Percentiles rank a stretch among this genome's conserved stretches.
Conservation (phyloP, 2,888 invertebrate genomes). For the Globia sparganii region DNA sequence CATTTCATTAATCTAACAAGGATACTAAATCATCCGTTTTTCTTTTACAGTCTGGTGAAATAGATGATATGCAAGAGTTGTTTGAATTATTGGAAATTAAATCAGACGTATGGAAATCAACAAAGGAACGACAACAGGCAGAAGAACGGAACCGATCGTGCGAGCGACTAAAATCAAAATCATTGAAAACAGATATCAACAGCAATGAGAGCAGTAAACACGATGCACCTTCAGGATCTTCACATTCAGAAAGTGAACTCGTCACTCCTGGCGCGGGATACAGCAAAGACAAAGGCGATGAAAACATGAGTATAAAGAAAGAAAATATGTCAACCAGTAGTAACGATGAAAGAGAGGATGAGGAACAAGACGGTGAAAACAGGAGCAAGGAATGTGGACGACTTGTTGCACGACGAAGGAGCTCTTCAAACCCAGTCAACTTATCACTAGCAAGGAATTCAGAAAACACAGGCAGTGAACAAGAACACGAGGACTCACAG, state of each 20-base stretch:
- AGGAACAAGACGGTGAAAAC: conserved; percentile 90
- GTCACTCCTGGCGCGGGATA: conserved; percentile 87
- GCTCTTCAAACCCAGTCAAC: conserved; percentile 95
- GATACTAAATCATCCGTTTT: conserved; percentile 43
- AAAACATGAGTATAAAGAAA: conserved; percentile 88
- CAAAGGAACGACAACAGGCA: conserved; percentile 88
- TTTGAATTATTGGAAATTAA: conserved; percentile 96
- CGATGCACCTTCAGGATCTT: conserved; percentile 88
- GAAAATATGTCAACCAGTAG: conserved; percentile 89
- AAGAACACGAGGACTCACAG: conserved; percentile 89
- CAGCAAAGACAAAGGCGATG: conserved; percentile 87
- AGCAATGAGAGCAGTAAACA: conserved; percentile 90
- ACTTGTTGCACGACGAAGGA: conserved; percentile 91
- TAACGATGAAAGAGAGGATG: conserved; percentile 89
- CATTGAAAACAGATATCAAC: conserved; percentile 88
- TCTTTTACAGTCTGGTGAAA: conserved; percentile 93
- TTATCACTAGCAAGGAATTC: conserved; percentile 92
- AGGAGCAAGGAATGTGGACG: conserved; percentile 87
- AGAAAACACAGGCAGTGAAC: conserved; percentile 91
- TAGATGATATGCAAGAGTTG: conserved; percentile 95
- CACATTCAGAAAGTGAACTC: conserved; percentile 88
- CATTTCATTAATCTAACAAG: conserved; percentile 41
- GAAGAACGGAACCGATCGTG: conserved; percentile 88
- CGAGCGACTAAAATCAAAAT: conserved; percentile 87
- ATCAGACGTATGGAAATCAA: conserved; percentile 93